Evolutionary conservation across 1,140 invertebrate species (phyloP), one percentile per base, ranked within the genome.

Genomic region (Marisa cornuarietis): DNA sequence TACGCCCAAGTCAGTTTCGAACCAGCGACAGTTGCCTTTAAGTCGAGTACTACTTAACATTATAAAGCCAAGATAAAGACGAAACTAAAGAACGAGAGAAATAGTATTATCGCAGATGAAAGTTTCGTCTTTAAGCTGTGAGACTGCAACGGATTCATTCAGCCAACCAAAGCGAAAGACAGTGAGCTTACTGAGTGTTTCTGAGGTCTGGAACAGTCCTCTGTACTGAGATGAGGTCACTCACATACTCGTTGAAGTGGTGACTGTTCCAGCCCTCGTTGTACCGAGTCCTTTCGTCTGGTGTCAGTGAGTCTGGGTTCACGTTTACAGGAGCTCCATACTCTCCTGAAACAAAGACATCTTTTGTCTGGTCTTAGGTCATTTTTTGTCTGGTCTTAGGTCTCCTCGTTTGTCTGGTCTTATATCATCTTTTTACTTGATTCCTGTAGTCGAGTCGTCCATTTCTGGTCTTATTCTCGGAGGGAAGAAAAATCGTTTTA

Each of bases 241-340:
- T 98, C 79, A 94, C 96, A 89, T 99, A 99, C 90, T 99, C 97
- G 93, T 99, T 99, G 91, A 99, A 99, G 10, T 97, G 97, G 91
- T 99, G 99, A 86, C 97, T 97, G 87, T 95, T 92, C 96, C 97
- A 99, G 22, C 98, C 98, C 81, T 96, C 94, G 79, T 98, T 95
- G 18, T 97, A 96, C 73, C 96, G 93, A 85, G 94, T 94, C 87
- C 96, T 95, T 81, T 96, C 94, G 79, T 97, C 96, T 0, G 93
- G 93, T 78, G 93, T 91, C 83, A 99, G 91, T 65, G 86, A 83
- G 87, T 97, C 96, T 82, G 94, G 93, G 13, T 96, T 95, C 77
- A 98, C 91, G 11, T 94, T 91, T 4, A 98, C 96, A 0, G 96
- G 93, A 90, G 94, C 94, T 49, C 97, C 97, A 92, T 96, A 94